Percentiles rank a stretch among this genome's conserved stretches.
These are phyloP conservation scores for Dryomyza anilis DNA, from an alignment of 2,888 invertebrate genomes.

Conservation along the genomic window DNA sequence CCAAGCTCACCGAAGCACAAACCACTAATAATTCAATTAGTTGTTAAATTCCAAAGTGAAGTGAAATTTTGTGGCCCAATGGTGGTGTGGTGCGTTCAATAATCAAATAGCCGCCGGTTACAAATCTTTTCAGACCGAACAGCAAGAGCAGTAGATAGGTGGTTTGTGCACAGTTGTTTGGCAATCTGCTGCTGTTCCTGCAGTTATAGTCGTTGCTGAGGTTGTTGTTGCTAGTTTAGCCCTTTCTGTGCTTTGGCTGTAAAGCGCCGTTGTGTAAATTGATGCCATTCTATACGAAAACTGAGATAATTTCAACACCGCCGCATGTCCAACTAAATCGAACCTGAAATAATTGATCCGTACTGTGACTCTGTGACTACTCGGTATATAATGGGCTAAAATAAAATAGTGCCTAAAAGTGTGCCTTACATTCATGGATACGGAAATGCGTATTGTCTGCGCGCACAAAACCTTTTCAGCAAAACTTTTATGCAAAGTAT, in stretches of 20 bases:
- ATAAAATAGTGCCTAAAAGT: no score
- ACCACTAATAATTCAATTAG: constrained; percentile 52
- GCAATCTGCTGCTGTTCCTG: not conserved
- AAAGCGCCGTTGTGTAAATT: not conserved
- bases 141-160: not conserved
- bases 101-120: constrained; percentile 21
- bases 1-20: not conserved
- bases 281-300: not conserved
- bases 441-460: no score
- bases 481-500: no score
- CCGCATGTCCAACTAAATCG: no score
- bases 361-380: no score
- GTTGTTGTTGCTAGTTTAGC: not conserved
- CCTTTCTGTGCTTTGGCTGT: not conserved
- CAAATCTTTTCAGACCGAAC: not conserved
- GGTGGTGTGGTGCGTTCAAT: constrained; percentile 24
- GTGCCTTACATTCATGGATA: no score
- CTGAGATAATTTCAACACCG: no score
- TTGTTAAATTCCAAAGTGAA: constrained; percentile 40
- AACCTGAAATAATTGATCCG: no score
- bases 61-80: constrained; percentile 17
- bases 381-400: no score
- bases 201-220: not conserved
- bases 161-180: no score
- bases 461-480: no score